A percentile compares a stretch with the other conserved stretches of the same genome.
phyloP scores from a whole-genome alignment of 2,113 vertebrate genomes.

The Scortum barcoo region DNA sequence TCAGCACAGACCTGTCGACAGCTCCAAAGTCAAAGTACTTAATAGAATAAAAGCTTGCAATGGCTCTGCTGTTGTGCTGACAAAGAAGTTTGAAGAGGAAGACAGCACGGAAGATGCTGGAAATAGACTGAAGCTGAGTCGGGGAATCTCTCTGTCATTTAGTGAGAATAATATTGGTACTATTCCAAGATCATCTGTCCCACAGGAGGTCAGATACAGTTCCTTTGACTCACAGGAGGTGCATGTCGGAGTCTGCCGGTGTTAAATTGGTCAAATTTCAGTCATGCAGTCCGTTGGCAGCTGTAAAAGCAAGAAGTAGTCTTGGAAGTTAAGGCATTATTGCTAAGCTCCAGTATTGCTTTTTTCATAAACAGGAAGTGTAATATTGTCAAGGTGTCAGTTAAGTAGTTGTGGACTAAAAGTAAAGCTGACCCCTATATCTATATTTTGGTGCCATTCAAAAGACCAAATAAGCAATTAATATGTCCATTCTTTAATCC shows the following conservation, averaged over 20 bases:
- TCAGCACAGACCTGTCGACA: not conserved
- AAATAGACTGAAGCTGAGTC: conserved; percentile 52
- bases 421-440: not conserved
- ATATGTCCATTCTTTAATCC: not conserved
- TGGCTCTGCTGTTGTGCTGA: conserved; percentile 28
- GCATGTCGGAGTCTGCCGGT: conserved; percentile 28
- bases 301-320: not conserved
- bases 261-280: conserved; percentile 22
- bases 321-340: not conserved
- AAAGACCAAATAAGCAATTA: not conserved
- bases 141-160: conserved; percentile 50
- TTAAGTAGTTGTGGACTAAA: not conserved
- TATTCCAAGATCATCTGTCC: conserved; percentile 57
- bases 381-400: not conserved
- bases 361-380: not conserved
- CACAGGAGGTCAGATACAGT: conserved; percentile 65
- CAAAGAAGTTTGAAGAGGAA: not conserved
- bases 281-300: not conserved
- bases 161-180: conserved; percentile 35
- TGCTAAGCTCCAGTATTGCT: not conserved
- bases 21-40: not conserved
- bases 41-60: not conserved
- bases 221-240: conserved; percentile 56
- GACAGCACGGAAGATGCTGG: conserved; percentile 9
- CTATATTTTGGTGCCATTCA: not conserved